A percentile compares a stretch with the other conserved stretches of the same genome.
These are phyloP conservation scores for Tauraco hartlaubi DNA, from an alignment of 2,797 vertebrate species.

Conservation along the genomic window DNA sequence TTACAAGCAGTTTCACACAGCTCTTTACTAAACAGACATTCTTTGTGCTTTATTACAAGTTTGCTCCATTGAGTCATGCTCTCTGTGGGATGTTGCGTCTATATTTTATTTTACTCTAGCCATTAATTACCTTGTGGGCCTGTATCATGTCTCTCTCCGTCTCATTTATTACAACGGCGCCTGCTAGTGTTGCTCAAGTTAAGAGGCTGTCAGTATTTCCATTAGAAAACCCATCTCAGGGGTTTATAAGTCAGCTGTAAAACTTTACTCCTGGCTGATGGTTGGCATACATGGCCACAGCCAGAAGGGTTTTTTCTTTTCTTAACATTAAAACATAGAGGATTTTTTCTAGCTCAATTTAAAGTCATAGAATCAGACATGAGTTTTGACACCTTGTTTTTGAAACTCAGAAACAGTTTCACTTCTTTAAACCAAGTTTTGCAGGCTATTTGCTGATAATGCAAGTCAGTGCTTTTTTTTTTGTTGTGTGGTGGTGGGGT, in stretches of 20 bases:
- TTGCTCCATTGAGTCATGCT: slow-evolving; percentile 82
- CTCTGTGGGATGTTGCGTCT: slow-evolving; percentile 69
- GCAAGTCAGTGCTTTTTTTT: background rate
- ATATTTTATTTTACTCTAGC: slow-evolving; percentile 78
- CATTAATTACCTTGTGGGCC: slow-evolving; percentile 82
- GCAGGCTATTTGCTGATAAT: background rate
- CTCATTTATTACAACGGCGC: slow-evolving; percentile 77
- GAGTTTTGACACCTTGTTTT: background rate
- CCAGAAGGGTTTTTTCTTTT: slow-evolving; percentile 32
- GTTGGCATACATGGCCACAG: slow-evolving; percentile 31
- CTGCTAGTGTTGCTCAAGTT: slow-evolving; percentile 68
- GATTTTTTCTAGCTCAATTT: background rate
- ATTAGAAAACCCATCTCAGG: slow-evolving; percentile 75
- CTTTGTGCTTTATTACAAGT: slow-evolving; percentile 80
- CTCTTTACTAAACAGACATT: slow-evolving; percentile 73
- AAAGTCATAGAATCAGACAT: background rate
- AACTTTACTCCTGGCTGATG: slow-evolving; percentile 61
- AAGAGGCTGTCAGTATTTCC: slow-evolving; percentile 79
- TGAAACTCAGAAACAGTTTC: background rate
- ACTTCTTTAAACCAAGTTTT: background rate
- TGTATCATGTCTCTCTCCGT: slow-evolving; percentile 73
- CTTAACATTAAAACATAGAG: background rate
- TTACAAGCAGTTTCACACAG: slow-evolving; percentile 74
- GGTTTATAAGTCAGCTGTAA: slow-evolving; percentile 72
- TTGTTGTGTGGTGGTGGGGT: no score